phyloP scores from a whole-genome alignment of 2,113 vertebrate genomes.

The Parus major region DNA sequence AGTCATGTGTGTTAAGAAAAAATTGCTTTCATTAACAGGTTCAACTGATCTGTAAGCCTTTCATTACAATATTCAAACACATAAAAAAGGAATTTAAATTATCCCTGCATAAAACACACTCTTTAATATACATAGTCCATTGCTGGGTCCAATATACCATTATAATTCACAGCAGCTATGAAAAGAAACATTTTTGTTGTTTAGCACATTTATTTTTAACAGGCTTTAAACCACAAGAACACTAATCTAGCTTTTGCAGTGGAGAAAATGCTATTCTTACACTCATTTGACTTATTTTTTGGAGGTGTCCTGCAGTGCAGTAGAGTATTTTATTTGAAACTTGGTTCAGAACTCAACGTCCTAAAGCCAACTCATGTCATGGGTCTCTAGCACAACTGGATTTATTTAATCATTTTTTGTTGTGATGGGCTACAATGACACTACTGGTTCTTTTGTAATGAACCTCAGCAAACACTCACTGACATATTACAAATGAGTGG shows the following conservation, averaged over 20 bases:
- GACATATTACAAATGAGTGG: neutral
- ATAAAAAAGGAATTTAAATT: neutral
- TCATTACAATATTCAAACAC: neutral
- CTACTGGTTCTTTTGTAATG: neutral
- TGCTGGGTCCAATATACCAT: neutral
- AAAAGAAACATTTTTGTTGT: neutral
- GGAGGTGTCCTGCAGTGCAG: neutral
- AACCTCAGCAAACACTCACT: neutral
- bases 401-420: conserved; percentile 33
- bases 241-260: neutral
- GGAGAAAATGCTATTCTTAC: conserved; percentile 10
- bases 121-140: neutral
- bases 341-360: conserved; percentile 6
- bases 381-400: neutral
- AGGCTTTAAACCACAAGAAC: neutral
- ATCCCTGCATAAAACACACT: neutral
- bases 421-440: neutral
- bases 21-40: conserved; percentile 26
- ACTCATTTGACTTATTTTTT: neutral
- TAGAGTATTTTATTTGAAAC: neutral
- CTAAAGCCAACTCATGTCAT: neutral
- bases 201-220: conserved; percentile 26
- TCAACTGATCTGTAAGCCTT: neutral
- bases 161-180: conserved; percentile 15
- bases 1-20: neutral